phyloP scores from a whole-genome alignment of 1,140 invertebrate species.

The Stenopsyche tienmushanensis region DNA sequence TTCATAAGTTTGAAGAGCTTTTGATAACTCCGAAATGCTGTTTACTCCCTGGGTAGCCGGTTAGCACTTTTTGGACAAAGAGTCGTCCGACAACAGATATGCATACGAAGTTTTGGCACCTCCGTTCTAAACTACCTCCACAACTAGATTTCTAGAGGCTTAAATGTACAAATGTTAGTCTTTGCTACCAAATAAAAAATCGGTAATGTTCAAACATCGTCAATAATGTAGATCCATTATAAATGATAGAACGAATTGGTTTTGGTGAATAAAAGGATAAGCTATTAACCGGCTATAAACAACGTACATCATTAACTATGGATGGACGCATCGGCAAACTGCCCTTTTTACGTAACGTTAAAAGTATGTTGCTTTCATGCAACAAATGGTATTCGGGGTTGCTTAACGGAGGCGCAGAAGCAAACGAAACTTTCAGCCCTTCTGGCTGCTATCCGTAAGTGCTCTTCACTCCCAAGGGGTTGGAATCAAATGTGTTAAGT shows the following conservation, averaged over 20 bases:
- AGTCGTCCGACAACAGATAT: not conserved
- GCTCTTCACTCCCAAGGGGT: slow-evolving; percentile 13
- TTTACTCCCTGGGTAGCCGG: slow-evolving; percentile 11
- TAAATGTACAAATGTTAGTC: no score
- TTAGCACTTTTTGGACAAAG: not conserved
- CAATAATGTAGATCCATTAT: no score
- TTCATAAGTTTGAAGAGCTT: slow-evolving; percentile 19
- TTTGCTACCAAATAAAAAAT: no score
- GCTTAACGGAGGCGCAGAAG: not conserved
- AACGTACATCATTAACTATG: no score
- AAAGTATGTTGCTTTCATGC: not conserved
- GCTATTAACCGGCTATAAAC: slow-evolving; percentile 11
- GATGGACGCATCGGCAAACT: not conserved
- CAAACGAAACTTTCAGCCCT: not conserved
- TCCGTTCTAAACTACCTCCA: no score
- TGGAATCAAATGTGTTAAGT: slow-evolving; percentile 26
- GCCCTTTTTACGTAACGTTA: slow-evolving; percentile 8
- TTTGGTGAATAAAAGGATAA: not conserved
- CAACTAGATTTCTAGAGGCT: no score
- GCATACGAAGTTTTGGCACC: no score
- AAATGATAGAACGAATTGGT: no score
- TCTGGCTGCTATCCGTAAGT: no score
- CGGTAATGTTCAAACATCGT: no score
- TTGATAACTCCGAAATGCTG: slow-evolving; percentile 15
- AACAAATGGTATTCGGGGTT: not conserved